phyloP scores from a whole-genome alignment of 2,113 vertebrate species.

The Oryzias javanicus region DNA sequence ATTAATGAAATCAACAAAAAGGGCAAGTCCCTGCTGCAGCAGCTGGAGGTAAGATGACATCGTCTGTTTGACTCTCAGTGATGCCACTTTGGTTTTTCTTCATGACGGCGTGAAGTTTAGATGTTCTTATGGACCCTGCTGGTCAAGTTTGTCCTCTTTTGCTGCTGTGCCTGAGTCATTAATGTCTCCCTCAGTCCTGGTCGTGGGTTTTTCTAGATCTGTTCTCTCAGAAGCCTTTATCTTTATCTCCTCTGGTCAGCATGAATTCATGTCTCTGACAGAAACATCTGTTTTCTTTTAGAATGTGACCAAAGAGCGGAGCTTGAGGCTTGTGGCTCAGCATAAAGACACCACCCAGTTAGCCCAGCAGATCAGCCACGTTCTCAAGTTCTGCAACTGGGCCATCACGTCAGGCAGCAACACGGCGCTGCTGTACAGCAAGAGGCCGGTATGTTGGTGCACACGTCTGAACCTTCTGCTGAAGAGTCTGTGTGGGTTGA shows the following conservation, averaged over 20 bases:
- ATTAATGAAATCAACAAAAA: constrained; percentile 99
- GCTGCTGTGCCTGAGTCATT: too few species aligned
- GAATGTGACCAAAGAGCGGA: constrained; percentile 96
- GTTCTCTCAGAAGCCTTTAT: too few species aligned
- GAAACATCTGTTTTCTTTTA: constrained; percentile 43
- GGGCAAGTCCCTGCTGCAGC: constrained; percentile 95
- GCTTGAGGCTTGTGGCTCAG: constrained; percentile 87
- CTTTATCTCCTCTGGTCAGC: too few species aligned
- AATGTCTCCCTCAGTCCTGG: too few species aligned
- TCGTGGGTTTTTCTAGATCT: too few species aligned
- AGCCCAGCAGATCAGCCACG: constrained; percentile 93
- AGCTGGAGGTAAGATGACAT: constrained; percentile 87
- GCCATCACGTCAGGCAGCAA: constrained; percentile 94
- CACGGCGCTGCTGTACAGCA: constrained; percentile 95
- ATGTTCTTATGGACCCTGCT: not conserved
- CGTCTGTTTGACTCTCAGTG: not conserved
- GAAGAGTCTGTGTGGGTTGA: too few species aligned
- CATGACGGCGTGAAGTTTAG: not conserved
- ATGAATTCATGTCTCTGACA: not conserved
- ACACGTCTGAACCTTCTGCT: not conserved
- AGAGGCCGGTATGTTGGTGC: constrained; percentile 85
- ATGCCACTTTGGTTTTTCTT: not conserved
- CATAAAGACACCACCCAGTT: constrained; percentile 91
- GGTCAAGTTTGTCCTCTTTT: too few species aligned
- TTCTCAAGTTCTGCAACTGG: constrained; percentile 97